phyloP scores from a whole-genome alignment of 2,797 vertebrate species.

The Danio choprae region DNA sequence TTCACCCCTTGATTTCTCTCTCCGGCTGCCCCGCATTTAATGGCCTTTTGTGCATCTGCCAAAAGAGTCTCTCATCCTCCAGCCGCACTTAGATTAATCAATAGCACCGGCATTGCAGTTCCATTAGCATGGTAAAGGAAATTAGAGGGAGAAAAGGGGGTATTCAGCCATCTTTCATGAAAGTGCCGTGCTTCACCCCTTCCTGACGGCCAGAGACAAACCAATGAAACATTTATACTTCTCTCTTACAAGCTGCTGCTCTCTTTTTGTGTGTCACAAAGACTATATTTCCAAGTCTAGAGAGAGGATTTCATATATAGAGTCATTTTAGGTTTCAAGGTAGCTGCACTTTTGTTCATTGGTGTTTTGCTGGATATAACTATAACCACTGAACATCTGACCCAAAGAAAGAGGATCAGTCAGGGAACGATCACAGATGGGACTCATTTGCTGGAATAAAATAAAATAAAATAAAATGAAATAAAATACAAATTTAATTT shows the following conservation, averaged over 20 bases:
- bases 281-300: background rate
- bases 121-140: constrained; percentile 66
- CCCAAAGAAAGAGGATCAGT: background rate
- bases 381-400: background rate
- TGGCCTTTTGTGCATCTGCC: constrained; percentile 72
- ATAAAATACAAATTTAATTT: no score
- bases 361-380: background rate
- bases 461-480: no score
- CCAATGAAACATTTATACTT: constrained; percentile 5
- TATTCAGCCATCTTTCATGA: constrained; percentile 61
- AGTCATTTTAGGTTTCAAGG: background rate
- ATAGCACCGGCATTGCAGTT: constrained; percentile 66
- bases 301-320: background rate
- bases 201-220: constrained; percentile 34
- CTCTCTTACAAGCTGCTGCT: constrained; percentile 9
- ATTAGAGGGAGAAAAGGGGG: constrained; percentile 57
- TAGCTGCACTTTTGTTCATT: background rate
- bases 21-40: constrained; percentile 64
- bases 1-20: constrained; percentile 56
- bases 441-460: no score
- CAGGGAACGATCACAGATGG: no score
- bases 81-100: constrained; percentile 78
- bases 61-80: constrained; percentile 74
- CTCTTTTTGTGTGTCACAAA: background rate
- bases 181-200: constrained; percentile 43